Conservation (phyloP, 2,888 invertebrate genomes). For the Diachrysia chrysitis region DNA sequence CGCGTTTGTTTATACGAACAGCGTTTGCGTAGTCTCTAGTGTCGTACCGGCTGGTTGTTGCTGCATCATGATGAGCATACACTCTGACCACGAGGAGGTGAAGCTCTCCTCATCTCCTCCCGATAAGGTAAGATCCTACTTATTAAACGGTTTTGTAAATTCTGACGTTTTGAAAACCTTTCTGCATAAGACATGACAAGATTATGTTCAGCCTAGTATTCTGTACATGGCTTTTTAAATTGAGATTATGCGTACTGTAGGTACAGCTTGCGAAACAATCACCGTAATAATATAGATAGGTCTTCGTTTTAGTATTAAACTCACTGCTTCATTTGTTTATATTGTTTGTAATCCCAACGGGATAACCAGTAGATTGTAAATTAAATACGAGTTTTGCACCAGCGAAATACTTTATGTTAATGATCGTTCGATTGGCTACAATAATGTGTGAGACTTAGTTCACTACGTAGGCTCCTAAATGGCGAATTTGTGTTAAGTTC, state of each 20-base stretch:
- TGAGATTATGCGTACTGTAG: neutral
- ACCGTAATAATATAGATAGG: neutral
- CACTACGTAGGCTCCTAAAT: neutral
- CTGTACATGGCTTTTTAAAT: too few relatives aligned
- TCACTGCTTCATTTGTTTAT: slow-evolving; percentile 11
- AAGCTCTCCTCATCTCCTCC: slow-evolving; percentile 69
- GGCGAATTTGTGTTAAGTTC: slow-evolving; percentile 26
- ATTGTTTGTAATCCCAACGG: slow-evolving; percentile 12
- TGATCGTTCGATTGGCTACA: slow-evolving; percentile 8
- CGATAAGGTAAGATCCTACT: slow-evolving; percentile 66
- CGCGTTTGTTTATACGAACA: slow-evolving; percentile 72
- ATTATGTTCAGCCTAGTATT: neutral
- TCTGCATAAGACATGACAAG: too few relatives aligned
- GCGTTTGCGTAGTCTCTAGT: slow-evolving; percentile 38
- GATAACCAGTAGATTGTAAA: neutral
- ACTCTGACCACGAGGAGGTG: slow-evolving; percentile 43
- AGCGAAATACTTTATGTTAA: slow-evolving; percentile 40
- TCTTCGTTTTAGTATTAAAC: too few relatives aligned
- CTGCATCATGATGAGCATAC: slow-evolving; percentile 60
- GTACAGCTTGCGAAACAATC: neutral
- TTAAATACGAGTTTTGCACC: slow-evolving; percentile 21
- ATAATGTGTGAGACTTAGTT: slow-evolving; percentile 7
- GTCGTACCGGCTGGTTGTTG: slow-evolving; percentile 21
- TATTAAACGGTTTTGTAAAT: neutral
- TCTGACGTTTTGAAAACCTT: too few relatives aligned